Evolutionary conservation across 2,797 vertebrate species (phyloP).

Genomic region (Australoheros facetus): DNA sequence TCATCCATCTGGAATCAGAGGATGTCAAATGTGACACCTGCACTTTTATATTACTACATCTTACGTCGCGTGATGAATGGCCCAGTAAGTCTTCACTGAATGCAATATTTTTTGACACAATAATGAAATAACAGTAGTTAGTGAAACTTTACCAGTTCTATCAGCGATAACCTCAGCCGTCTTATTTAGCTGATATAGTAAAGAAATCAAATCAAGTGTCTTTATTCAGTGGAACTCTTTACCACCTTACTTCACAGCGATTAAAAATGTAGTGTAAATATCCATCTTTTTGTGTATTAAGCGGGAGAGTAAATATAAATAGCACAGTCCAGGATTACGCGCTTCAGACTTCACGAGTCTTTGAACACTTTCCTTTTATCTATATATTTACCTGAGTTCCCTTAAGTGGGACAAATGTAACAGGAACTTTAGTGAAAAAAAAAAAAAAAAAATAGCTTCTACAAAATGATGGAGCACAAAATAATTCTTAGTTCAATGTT

Average conservation of each 20-base stretch:
- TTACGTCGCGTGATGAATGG: background rate
- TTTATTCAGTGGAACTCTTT: slow-evolving; percentile 8
- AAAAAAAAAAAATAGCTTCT: no score
- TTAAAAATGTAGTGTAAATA: slow-evolving; percentile 24
- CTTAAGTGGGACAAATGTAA: slow-evolving; percentile 29
- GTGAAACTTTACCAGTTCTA: background rate
- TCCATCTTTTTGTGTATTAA: slow-evolving; percentile 27
- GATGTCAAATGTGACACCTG: background rate
- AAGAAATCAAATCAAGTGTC: slow-evolving; percentile 1
- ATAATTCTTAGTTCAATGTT: no score
- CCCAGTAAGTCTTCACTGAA: no score
- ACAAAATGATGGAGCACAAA: background rate
- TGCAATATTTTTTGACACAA: background rate
- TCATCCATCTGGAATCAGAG: background rate
- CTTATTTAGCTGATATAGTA: background rate
- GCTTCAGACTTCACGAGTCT: slow-evolving; percentile 18
- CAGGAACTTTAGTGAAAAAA: background rate
- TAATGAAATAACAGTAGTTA: background rate
- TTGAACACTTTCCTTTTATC: slow-evolving; percentile 48
- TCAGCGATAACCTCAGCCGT: background rate
- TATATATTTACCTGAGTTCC: slow-evolving; percentile 38
- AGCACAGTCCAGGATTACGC: slow-evolving; percentile 17
- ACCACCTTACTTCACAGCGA: background rate
- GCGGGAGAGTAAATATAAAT: slow-evolving; percentile 53
- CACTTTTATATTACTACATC: slow-evolving; percentile 1